phyloP scores from a whole-genome alignment of 2,113 vertebrate species.

The Dasyprocta punctata region DNA sequence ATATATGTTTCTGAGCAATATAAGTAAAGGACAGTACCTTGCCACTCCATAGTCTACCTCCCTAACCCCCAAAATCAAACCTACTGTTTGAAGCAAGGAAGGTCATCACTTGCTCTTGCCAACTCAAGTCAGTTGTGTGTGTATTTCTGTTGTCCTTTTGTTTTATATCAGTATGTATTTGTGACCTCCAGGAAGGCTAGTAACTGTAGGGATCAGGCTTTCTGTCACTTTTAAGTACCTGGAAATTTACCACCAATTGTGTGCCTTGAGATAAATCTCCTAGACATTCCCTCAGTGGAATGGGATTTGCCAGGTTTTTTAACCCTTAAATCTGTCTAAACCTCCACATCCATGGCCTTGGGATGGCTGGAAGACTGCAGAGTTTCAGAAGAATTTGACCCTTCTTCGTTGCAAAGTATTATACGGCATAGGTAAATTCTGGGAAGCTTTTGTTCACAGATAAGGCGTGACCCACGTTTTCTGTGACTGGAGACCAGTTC shows the following conservation, averaged over 20 bases:
- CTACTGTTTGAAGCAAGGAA: conserved; percentile 2
- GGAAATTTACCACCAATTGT: neutral
- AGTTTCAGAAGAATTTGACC: conserved; percentile 54
- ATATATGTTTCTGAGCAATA: neutral
- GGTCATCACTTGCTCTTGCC: neutral
- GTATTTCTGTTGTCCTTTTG: neutral
- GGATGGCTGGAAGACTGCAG: conserved; percentile 69
- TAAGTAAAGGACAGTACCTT: neutral
- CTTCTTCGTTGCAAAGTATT: conserved; percentile 54
- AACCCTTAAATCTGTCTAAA: conserved; percentile 37
- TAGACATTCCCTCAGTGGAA: neutral
- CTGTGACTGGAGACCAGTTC: conserved; percentile 45
- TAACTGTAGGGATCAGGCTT: neutral
- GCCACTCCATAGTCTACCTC: neutral
- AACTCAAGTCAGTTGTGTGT: neutral
- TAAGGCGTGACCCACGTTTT: conserved; percentile 70
- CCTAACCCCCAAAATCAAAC: neutral
- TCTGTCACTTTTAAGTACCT: neutral
- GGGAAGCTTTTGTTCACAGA: conserved; percentile 40
- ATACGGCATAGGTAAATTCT: neutral
- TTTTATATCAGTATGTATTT: neutral
- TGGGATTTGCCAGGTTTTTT: conserved; percentile 8
- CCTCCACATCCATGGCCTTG: conserved; percentile 12
- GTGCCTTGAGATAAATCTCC: neutral
- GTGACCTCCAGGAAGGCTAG: conserved; percentile 24